Conservation (phyloP, 2,113 vertebrate species). For the Mirza zaza region DNA sequence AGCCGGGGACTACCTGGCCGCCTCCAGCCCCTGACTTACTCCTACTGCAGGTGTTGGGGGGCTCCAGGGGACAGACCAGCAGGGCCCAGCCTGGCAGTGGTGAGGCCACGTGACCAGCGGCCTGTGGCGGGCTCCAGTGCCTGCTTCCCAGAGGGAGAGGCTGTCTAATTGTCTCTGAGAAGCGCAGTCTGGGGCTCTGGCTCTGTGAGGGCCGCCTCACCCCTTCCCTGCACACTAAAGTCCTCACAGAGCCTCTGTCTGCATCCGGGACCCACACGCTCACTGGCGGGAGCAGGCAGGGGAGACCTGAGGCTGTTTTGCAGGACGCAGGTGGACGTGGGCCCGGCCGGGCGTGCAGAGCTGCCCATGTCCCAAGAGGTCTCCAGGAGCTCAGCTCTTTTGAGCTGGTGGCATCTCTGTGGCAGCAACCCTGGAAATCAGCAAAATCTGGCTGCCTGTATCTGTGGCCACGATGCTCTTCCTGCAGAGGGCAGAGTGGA, state of each 20-base stretch:
- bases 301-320: too few species aligned
- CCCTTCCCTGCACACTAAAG: neutral
- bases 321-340: neutral
- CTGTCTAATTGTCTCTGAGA: neutral
- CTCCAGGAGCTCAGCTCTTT: neutral
- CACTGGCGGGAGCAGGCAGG: neutral
- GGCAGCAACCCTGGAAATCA: neutral
- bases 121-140: neutral
- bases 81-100: neutral
- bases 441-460: neutral
- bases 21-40: neutral
- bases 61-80: neutral
- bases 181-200: neutral
- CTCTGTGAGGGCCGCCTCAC: neutral
- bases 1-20: too few species aligned
- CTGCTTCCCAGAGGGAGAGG: neutral
- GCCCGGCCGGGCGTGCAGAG: neutral
- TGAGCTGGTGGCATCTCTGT: neutral
- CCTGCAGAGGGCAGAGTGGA: neutral
- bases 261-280: neutral
- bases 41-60: neutral
- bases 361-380: neutral
- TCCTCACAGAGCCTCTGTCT: neutral
- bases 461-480: neutral
- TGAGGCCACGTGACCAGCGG: neutral